A percentile compares a stretch with the other conserved stretches of the same genome.
Evolutionary conservation across 1,140 invertebrate species (phyloP).

Genomic region (Lineus longissimus): DNA sequence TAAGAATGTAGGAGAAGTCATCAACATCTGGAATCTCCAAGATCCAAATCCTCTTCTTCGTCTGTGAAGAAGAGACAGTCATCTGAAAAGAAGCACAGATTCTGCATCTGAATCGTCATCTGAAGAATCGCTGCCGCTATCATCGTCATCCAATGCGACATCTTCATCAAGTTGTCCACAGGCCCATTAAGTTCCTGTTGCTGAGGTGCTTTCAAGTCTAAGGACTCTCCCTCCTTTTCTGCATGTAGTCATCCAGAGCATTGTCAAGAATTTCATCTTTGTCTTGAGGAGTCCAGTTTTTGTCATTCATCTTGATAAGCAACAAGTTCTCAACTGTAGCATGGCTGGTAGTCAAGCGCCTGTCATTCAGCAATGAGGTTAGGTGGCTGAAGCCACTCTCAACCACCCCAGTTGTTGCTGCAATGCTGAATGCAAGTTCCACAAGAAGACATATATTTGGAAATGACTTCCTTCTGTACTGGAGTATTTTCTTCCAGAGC

Average conservation of each 20-base stretch:
- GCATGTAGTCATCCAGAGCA: constrained; percentile 1
- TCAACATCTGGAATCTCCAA: too few species aligned
- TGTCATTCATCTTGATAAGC: background rate
- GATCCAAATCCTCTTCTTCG: too few species aligned
- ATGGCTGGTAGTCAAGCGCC: background rate
- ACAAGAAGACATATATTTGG: background rate
- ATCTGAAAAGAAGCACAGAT: too few species aligned
- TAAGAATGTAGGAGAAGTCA: too few species aligned
- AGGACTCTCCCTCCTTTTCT: background rate
- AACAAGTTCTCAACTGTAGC: background rate
- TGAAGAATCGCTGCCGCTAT: too few species aligned
- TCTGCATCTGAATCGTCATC: too few species aligned
- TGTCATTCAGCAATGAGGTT: background rate
- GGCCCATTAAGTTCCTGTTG: too few species aligned
- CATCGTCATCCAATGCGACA: too few species aligned
- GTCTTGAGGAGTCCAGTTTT: background rate
- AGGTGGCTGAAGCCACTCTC: constrained; percentile 2
- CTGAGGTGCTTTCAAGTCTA: too few species aligned
- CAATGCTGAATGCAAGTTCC: background rate
- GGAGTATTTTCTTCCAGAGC: background rate
- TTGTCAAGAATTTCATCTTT: background rate
- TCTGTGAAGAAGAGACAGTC: too few species aligned
- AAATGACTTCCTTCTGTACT: too few species aligned
- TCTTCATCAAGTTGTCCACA: too few species aligned
- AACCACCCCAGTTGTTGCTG: background rate